Base-by-base conservation (phyloP, 2,113 vertebrate species). In the Hassar affinis region DNA sequence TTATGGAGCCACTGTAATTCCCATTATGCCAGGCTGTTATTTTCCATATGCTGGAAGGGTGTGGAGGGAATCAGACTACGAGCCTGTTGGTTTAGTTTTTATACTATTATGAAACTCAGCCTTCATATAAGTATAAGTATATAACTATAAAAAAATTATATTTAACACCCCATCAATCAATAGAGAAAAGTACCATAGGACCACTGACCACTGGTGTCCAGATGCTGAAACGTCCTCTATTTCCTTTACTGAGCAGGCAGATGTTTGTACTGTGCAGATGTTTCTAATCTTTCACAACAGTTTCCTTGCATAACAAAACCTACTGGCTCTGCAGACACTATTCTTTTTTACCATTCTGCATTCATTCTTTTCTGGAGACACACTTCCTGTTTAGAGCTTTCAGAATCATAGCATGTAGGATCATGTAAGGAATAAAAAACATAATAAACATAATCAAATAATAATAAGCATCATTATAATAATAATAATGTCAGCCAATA, bases 21-120 rank as follows among this genome's bases (percentile, higher is more conserved):
- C 69, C 20, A 62, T 82, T 62, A 75, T 77, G 35, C 22, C 51
- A 56, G 74, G 30, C 18, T 77, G 74, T 45, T 22, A 77, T 77
- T 77, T 77, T 77, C 51, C 51, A 77, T 22, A 30, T 38, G 51
- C 30, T 56, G 2, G 30, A 77, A 56, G 51, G 30, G 18, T 22
- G 51, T 76, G 74, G 22, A 54, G 18, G 30, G 30, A 77, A 77
- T 77, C 74, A 35, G 17, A 27, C 9, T 18, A 2, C 30, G 27
- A 14, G 4, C 27, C 30, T 17, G 7, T 27, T n/a, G 14, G 5
- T 15, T 49, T 74, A 27, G 2, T 51, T 5, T 30, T 18, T n/a
- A 18, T 33, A 14, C 27, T 54, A 11, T 76, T 52, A 22, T 22
- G 15, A 54, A 35, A 42, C 38, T 10, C 9, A 42, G 3, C 18